phyloP scores from a whole-genome alignment of 1,140 invertebrate genomes.

The Oncopodura yosiiana region DNA sequence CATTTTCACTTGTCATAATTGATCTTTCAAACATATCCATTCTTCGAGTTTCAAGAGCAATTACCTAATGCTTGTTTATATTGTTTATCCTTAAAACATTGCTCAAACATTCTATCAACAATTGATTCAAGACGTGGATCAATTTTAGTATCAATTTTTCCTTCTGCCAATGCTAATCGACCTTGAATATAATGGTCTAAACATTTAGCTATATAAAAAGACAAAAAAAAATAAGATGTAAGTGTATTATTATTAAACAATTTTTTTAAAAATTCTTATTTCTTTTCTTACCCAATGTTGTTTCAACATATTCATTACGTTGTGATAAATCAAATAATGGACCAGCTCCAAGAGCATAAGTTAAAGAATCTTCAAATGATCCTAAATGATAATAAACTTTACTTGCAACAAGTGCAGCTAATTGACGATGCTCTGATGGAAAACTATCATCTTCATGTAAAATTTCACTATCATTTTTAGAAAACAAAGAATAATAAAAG shows the following conservation, averaged over 20 bases:
- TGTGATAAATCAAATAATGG: conserved; percentile 88
- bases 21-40: conserved; percentile 65
- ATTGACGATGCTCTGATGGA: conserved; percentile 53
- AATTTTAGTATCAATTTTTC: conserved; percentile 56
- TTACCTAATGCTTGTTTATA: conserved; percentile 85
- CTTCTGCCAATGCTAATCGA: conserved; percentile 52
- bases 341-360: conserved; percentile 85
- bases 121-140: conserved; percentile 85
- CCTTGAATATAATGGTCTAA: conserved; percentile 91
- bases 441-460: conserved; percentile 87
- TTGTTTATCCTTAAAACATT: conserved; percentile 80
- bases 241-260: not conserved
- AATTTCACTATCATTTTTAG: conserved; percentile 81
- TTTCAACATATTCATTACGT: conserved; percentile 90
- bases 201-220: conserved; percentile 65
- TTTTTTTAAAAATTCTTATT: not conserved
- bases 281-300: conserved; percentile 64
- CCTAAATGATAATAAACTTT: conserved; percentile 98
- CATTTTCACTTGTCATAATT: conserved; percentile 55
- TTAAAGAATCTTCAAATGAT: conserved; percentile 88
- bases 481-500: conserved; percentile 28
- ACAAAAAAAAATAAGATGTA: not conserved
- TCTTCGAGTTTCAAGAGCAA: conserved; percentile 86
- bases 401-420: conserved; percentile 93
- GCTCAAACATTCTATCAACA: conserved; percentile 92